Evolutionary conservation across 2,797 vertebrate genomes (phyloP).

Genomic region (Gallinago stenura): DNA sequence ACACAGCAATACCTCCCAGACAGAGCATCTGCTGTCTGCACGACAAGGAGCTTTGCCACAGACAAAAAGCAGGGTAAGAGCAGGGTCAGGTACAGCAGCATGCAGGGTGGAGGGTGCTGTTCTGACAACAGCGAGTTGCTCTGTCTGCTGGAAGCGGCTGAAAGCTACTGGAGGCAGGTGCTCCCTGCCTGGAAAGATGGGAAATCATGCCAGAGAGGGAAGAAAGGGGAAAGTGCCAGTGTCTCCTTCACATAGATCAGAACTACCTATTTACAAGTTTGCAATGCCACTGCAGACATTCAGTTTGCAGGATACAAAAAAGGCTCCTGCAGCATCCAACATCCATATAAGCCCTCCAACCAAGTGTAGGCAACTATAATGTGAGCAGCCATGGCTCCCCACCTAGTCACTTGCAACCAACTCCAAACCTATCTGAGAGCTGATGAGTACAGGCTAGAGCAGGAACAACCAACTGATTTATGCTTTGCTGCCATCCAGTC

Average conservation of each 20-base stretch:
- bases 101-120: background rate
- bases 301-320: background rate
- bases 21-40: slow-evolving; percentile 19
- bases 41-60: background rate
- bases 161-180: background rate
- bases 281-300: background rate
- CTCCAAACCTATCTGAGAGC: background rate
- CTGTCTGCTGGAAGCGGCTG: background rate
- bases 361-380: background rate
- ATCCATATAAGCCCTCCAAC: background rate
- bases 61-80: background rate
- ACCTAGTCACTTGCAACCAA: background rate
- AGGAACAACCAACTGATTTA: background rate
- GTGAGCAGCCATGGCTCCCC: background rate
- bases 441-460: background rate
- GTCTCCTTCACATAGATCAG: background rate
- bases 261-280: background rate
- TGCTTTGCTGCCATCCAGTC: background rate
- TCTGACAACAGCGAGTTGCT: background rate
- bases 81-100: background rate
- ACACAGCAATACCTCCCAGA: slow-evolving; percentile 29
- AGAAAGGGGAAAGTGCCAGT: background rate
- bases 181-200: background rate
- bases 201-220: background rate
- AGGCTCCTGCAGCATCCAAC: background rate